A percentile compares a stretch with the other conserved stretches of the same genome.
These are phyloP conservation scores for Corythornis madagascariensis DNA, from an alignment of 2,113 vertebrate genomes.

Conservation along the genomic window DNA sequence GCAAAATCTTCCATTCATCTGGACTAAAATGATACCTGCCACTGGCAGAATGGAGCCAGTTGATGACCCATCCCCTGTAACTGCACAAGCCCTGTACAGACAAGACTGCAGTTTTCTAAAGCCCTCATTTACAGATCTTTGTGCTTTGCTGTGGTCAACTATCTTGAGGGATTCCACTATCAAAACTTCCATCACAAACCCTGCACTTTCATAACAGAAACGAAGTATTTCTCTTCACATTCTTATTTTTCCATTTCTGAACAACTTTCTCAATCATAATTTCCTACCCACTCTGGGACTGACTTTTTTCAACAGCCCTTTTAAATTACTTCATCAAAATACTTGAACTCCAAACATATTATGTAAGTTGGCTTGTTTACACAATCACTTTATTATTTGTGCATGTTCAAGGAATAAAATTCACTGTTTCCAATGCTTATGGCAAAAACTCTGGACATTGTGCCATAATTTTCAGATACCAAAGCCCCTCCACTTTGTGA, in stretches of 20 bases:
- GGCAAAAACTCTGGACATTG: background rate
- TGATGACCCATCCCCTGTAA: background rate
- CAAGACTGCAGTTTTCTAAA: background rate
- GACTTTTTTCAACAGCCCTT: background rate
- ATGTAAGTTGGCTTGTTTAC: background rate
- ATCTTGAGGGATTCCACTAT: background rate
- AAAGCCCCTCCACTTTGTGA: background rate
- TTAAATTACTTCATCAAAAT: background rate
- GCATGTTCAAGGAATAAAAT: background rate
- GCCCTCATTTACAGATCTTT: background rate
- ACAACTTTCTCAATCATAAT: background rate
- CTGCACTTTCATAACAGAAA: background rate
- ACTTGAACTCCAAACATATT: background rate
- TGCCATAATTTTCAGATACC: background rate
- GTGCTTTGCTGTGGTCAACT: too few species aligned
- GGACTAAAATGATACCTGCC: background rate
- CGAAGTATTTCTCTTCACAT: background rate
- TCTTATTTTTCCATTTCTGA: background rate
- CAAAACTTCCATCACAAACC: background rate
- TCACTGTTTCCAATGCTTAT: background rate
- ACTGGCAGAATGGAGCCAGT: background rate
- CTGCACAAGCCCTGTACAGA: rapidly evolving
- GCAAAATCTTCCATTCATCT: background rate
- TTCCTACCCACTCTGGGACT: background rate
- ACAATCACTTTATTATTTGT: background rate